A percentile compares a stretch with the other conserved stretches of the same genome.
Evolutionary conservation across 2,888 invertebrate species (phyloP).

Genomic region (Leucoma salicis): DNA sequence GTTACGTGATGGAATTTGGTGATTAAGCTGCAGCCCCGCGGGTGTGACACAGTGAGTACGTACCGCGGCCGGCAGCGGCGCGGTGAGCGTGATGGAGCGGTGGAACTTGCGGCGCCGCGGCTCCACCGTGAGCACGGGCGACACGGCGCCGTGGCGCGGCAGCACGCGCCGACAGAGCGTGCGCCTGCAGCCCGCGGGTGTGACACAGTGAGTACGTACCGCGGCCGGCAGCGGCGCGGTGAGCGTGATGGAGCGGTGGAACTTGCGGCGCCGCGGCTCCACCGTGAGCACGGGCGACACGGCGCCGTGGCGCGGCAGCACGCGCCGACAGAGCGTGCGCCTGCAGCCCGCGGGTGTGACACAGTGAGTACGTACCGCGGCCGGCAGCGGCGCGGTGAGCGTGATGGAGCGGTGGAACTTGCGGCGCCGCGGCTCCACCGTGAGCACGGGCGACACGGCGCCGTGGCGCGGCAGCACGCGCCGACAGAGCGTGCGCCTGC

Average conservation of each 20-base stretch:
- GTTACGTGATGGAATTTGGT: no score
- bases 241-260: slow-evolving; percentile 98
- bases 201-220: no score
- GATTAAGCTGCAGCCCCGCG: no score
- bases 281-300: slow-evolving; percentile 99
- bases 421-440: slow-evolving; percentile 97
- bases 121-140: slow-evolving; percentile 99
- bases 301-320: slow-evolving; percentile 97
- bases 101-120: slow-evolving; percentile 99
- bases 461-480: slow-evolving; percentile 97
- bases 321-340: slow-evolving; percentile 96
- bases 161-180: slow-evolving; percentile 94
- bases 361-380: no score
- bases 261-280: slow-evolving; percentile 98
- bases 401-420: slow-evolving; percentile 99
- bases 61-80: slow-evolving; percentile 90
- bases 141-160: slow-evolving; percentile 98
- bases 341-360: slow-evolving; percentile 96
- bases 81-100: slow-evolving; percentile 97
- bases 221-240: slow-evolving; percentile 92
- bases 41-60: no score
- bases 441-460: slow-evolving; percentile 98
- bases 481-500: slow-evolving; percentile 96
- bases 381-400: slow-evolving; percentile 95
- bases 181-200: no score